Base-by-base conservation (phyloP, 92 coral and sea anemone genomes). In the Parazoanthus atlanticus region DNA sequence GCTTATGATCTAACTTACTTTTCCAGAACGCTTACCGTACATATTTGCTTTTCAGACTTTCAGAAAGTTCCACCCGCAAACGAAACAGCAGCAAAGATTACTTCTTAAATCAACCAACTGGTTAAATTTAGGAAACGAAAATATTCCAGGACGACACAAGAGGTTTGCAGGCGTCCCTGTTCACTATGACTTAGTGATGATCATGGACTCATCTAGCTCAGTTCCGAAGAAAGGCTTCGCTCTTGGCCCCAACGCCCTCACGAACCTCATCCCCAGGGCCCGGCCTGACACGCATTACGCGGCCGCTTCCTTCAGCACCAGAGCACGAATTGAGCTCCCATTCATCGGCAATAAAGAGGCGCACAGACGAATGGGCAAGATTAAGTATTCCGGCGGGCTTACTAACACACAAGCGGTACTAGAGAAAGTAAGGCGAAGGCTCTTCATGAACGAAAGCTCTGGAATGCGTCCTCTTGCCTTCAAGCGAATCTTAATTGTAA, bases 391-490 rank as follows among this genome's bases (percentile, higher is more conserved):
- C 34, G 94, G 96, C 30, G 96, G 96, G 78, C 91, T 91, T 74
- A 93, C 96, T n/a, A 93, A 93, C 72, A 91, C 91, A 74, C 96
- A 93, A 77, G 94, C 89, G 16, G 96, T 93, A 21, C 36, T 93
- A 78, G 92, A 87, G 72, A 83, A 38, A 69, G 84, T 91, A 64
- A 43, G 75, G 75, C 54, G 78, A 34, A 82, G 89, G 74, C 91
- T 91, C 74, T 61, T 61, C 86, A 65, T 12, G 80, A 86, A 34
- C 73, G 76, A 33, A 80, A 5, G 41, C 8, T 86, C 81, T 41
- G 93, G 96, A 25, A 79, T 89, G 25, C 89, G 93, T 2, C 78
- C 26, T 29, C 91, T 90, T 32, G 89, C 92, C 72, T 91, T 89
- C 52, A 92, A 74, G 43, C 89, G 95, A 28, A 91, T 91, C 28